Evolutionary conservation across 2,888 invertebrate species (phyloP).

Genomic region (Apotomis betuletana): DNA sequence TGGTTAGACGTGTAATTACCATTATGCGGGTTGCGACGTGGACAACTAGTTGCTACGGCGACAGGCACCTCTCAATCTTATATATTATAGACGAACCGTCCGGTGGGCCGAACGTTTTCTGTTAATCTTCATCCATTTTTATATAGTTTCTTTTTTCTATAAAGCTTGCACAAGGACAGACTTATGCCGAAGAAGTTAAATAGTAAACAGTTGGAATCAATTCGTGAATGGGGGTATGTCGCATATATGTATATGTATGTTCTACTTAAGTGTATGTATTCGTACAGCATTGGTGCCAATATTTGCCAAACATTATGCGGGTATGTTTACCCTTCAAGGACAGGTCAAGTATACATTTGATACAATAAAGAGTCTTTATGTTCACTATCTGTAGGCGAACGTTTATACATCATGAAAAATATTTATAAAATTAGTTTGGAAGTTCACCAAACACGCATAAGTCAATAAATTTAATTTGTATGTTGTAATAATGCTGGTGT

Average conservation of each 20-base stretch:
- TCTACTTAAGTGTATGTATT: slow-evolving; percentile 52
- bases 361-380: not conserved
- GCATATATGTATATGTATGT: slow-evolving; percentile 56
- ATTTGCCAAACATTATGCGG: slow-evolving; percentile 42
- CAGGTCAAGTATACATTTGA: slow-evolving; percentile 8
- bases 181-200: slow-evolving; percentile 89
- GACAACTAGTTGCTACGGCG: no score
- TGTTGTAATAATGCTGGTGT: no score
- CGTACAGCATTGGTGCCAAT: slow-evolving; percentile 56
- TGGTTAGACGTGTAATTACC: no score
- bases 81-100: no score
- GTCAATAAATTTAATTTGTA: no score
- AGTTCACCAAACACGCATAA: no score
- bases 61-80: no score
- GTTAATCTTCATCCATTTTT: slow-evolving; percentile 8
- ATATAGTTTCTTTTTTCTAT: slow-evolving; percentile 58
- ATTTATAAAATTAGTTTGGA: not conserved
- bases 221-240: slow-evolving; percentile 93
- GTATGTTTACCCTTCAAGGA: slow-evolving; percentile 1
- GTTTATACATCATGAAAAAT: not conserved
- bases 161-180: slow-evolving; percentile 77
- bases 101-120: slow-evolving; percentile 7
- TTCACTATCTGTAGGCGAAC: not conserved
- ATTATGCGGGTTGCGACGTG: no score
- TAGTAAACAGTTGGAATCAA: slow-evolving; percentile 92